Base-by-base conservation (phyloP, 2,888 invertebrate species). In the Lasiommata megera region DNA sequence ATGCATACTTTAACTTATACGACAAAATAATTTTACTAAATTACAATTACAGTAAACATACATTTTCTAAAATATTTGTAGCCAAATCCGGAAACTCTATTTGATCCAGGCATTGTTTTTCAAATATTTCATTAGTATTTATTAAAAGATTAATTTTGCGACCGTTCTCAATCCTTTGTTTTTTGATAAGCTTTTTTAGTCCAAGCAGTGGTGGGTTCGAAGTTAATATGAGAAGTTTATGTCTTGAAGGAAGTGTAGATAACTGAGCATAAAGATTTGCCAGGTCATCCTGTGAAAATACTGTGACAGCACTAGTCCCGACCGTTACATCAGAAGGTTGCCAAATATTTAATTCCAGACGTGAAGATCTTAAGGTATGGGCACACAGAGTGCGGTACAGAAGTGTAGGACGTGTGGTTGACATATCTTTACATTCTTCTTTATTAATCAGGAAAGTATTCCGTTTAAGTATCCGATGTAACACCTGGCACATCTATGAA, bases 101-200 rank as follows among this genome's bases (percentile, higher is more conserved):
- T 43, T 76, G 64, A 17, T 71, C 71, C 16, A 76, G 48, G 16
- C 51, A 55, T 56, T 71, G 67, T 16, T 72, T 69, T 17, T 66
- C 67, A 1, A 60, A 62, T 29, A 72, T 63, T 46, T 71, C 70
- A 40, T 74, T 66, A 17, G 74, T 76, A 7, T 75, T 60, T 65
- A 73, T 73, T n/a, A 78, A 52, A 29, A 81, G 56, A 14, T 69
- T 67, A 31, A 81, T 65, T 52, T 74, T 67, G 40, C 74, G 74
- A 12, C 67, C 64, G 11, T 69, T 60, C 6, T 62, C 51, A 11
- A 70, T 72, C 56, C n/a, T n/a, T n/a, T n/a, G n/a, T n/a, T 67
- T 44, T 31, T 68, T 63, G 3, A 80, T 67, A 0, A 76, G 57
- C 1, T 71, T 65, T 57, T 67, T 75, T 3, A 77, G 50, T 16